A percentile compares a stretch with the other conserved stretches of the same genome.
phyloP scores from a whole-genome alignment of 2,797 vertebrate genomes.

The Loris lydekkerianus region DNA sequence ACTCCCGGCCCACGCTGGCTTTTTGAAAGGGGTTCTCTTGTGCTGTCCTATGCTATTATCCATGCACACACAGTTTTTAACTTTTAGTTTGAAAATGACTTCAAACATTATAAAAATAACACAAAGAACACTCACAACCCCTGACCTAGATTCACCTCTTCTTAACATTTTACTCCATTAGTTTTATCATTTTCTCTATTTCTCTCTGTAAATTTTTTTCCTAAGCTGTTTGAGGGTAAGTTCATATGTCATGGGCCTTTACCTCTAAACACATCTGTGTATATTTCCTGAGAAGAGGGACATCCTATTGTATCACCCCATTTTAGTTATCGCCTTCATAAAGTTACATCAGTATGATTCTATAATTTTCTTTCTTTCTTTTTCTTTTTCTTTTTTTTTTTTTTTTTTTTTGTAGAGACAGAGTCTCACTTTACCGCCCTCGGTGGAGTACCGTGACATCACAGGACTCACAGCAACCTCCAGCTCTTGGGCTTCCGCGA shows the following conservation, averaged over 20 bases:
- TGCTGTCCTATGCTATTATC: neutral
- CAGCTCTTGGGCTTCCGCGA: too few relatives aligned
- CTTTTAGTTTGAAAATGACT: neutral
- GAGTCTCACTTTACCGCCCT: too few relatives aligned
- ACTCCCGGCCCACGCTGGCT: too few relatives aligned
- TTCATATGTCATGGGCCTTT: neutral
- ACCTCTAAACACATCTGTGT: neutral
- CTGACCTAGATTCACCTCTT: neutral
- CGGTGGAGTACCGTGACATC: too few relatives aligned
- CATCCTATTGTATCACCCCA: fast-evolving
- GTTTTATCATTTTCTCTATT: neutral
- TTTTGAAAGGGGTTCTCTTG: neutral
- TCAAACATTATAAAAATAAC: neutral
- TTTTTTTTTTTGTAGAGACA: too few relatives aligned
- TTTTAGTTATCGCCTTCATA: neutral
- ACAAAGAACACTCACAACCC: neutral
- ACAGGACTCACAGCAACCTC: too few relatives aligned
- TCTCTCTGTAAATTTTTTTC: neutral
- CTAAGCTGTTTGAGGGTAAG: neutral
- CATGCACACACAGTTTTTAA: neutral
- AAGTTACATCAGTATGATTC: neutral
- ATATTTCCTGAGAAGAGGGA: neutral
- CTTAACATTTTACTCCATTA: neutral
- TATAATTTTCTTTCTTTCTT: neutral
- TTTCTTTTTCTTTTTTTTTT: too few relatives aligned